These are phyloP conservation scores for Sterrhoptilus dennistouni DNA, from an alignment of 2,113 vertebrate species.

Conservation along the genomic window DNA sequence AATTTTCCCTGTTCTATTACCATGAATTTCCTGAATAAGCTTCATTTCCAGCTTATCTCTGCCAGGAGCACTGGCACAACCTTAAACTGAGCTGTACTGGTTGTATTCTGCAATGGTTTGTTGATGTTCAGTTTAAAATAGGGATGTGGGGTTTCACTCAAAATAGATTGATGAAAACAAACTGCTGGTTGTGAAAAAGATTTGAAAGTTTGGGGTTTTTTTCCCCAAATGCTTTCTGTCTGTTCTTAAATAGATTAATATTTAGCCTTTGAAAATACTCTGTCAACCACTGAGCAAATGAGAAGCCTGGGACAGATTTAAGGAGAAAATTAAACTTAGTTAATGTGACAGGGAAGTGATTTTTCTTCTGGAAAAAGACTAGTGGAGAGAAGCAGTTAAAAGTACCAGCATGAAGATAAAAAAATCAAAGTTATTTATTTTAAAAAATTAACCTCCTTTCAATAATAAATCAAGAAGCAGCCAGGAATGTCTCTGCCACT, in stretches of 20 bases:
- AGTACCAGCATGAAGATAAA: neutral
- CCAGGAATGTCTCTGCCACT: neutral
- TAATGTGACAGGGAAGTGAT: neutral
- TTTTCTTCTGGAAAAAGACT: neutral
- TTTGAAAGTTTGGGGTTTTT: neutral
- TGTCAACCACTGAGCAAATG: neutral
- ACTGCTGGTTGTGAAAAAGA: neutral
- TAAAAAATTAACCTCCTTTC: neutral
- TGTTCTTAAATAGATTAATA: neutral
- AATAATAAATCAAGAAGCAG: neutral
- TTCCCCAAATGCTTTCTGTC: neutral
- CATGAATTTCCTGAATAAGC: neutral
- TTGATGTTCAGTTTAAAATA: neutral
- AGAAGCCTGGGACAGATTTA: neutral
- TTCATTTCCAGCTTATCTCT: constrained; percentile 8
- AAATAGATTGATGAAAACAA: neutral
- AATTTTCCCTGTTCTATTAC: neutral
- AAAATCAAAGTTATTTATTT: neutral
- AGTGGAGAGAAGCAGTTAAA: neutral
- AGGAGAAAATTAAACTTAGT: neutral
- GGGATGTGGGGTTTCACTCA: neutral
- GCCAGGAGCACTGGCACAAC: neutral
- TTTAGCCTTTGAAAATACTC: neutral
- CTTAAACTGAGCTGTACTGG: neutral
- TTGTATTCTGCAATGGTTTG: neutral